Percentiles rank a stretch among this genome's conserved stretches.
Conservation (phyloP, 2,113 vertebrate genomes). For the Callocephalon fimbriatum region DNA sequence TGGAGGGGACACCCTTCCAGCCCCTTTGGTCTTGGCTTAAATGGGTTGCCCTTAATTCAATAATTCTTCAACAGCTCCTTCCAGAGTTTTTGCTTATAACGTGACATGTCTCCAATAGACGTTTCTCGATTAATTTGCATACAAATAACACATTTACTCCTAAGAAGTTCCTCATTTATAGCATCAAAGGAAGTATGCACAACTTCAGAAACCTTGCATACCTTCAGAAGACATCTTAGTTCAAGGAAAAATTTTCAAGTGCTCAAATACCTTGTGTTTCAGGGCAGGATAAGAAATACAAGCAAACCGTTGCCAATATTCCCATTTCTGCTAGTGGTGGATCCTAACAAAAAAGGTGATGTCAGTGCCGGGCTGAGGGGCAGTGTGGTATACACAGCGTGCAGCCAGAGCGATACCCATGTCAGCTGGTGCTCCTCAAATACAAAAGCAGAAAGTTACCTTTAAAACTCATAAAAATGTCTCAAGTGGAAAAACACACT, state of each 20-base stretch:
- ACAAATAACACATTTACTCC: not conserved
- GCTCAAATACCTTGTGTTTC: not conserved
- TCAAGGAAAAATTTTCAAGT: not conserved
- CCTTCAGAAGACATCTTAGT: not conserved
- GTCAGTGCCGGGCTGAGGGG: not conserved
- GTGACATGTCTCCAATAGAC: not conserved
- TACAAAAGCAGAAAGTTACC: not conserved
- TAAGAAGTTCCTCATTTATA: not conserved
- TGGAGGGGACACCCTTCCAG: not conserved
- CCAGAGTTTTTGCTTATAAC: not conserved
- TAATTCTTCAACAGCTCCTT: not conserved
- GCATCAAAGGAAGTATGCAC: not conserved
- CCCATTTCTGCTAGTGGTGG: not conserved
- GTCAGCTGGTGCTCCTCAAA: not conserved
- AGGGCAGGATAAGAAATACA: not conserved
- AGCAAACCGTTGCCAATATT: not conserved
- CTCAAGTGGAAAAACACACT: not conserved
- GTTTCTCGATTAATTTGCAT: not conserved
- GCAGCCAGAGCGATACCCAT: not conserved
- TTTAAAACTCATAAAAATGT: not conserved
- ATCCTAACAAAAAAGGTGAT: conserved; percentile 2
- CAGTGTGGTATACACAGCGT: not conserved
- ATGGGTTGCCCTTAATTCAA: not conserved
- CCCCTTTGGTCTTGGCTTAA: not conserved
- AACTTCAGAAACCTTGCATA: not conserved